phyloP scores from a whole-genome alignment of 2,113 vertebrate species.

The Zosterops pallidus region DNA sequence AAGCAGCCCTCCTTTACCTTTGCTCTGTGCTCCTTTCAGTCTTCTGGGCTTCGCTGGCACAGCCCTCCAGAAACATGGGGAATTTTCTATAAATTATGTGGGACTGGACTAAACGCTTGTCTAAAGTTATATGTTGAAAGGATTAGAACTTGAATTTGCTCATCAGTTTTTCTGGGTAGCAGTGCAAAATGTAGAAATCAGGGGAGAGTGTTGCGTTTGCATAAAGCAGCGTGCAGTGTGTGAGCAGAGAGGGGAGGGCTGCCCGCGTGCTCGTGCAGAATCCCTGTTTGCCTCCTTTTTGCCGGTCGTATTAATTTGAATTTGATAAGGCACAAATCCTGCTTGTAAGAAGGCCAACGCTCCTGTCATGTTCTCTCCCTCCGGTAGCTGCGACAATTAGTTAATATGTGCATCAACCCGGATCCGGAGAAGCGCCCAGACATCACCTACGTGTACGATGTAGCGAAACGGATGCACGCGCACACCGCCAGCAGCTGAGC shows the following conservation, averaged over 20 bases:
- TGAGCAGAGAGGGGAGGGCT: neutral
- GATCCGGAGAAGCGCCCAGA: slow-evolving; percentile 98
- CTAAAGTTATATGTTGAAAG: neutral
- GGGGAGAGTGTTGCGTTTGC: neutral
- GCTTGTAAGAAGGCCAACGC: neutral
- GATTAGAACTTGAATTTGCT: neutral
- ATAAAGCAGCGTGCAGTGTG: neutral
- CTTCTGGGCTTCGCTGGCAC: neutral
- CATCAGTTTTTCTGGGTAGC: neutral
- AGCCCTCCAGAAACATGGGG: neutral
- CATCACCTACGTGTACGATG: slow-evolving; percentile 91
- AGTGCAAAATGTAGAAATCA: neutral
- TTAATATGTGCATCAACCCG: slow-evolving; percentile 98
- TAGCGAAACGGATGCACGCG: slow-evolving; percentile 93
- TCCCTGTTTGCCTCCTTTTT: neutral
- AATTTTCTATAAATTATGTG: neutral
- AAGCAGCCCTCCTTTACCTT: neutral
- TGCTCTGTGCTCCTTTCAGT: neutral
- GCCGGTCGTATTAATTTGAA: neutral
- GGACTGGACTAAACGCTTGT: neutral
- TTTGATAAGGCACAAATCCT: neutral
- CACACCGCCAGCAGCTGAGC: slow-evolving; percentile 83
- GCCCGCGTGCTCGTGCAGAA: neutral
- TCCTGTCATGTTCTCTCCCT: neutral
- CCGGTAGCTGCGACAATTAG: slow-evolving; percentile 90